Percentiles rank a stretch among this genome's conserved stretches.
phyloP scores from a whole-genome alignment of 1,140 invertebrate species.

The Drosophila mojavensis region DNA sequence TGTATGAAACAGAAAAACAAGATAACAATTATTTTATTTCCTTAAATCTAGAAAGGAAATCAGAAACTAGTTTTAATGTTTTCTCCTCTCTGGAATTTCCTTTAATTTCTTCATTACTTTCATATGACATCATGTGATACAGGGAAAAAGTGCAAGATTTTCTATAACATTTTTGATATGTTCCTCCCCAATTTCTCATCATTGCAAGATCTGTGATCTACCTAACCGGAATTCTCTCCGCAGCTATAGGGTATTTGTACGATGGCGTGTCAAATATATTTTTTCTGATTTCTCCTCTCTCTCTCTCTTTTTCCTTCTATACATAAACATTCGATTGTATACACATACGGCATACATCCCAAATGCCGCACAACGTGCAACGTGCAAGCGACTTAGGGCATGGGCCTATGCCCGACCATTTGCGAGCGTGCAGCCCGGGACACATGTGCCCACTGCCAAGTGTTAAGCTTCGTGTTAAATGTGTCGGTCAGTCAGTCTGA shows the following conservation, averaged over 20 bases:
- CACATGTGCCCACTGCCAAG: slow-evolving; percentile 33
- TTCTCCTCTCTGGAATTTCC: too few relatives aligned
- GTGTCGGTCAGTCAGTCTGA: slow-evolving; percentile 1
- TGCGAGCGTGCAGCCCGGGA: not conserved
- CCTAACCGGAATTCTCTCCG: too few relatives aligned
- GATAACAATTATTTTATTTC: too few relatives aligned
- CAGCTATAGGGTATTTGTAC: slow-evolving; percentile 14
- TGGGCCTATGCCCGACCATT: not conserved
- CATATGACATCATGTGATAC: too few relatives aligned
- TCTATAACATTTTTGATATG: too few relatives aligned
- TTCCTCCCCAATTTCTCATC: not conserved
- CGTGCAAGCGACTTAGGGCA: slow-evolving; percentile 6
- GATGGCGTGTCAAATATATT: slow-evolving; percentile 19
- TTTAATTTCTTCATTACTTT: too few relatives aligned
- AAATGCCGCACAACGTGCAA: slow-evolving; percentile 18
- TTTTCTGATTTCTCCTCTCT: not conserved
- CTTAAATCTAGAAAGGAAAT: too few relatives aligned
- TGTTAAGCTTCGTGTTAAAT: slow-evolving; percentile 22
- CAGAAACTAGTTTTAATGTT: too few relatives aligned
- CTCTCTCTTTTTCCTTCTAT: not conserved
- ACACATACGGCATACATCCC: slow-evolving; percentile 27
- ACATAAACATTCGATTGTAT: slow-evolving; percentile 33
- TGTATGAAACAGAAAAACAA: too few relatives aligned
- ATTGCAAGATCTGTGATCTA: not conserved
- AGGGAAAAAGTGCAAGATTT: too few relatives aligned